Base-by-base conservation (phyloP, 2,888 invertebrate species). In the Myathropa florea region DNA sequence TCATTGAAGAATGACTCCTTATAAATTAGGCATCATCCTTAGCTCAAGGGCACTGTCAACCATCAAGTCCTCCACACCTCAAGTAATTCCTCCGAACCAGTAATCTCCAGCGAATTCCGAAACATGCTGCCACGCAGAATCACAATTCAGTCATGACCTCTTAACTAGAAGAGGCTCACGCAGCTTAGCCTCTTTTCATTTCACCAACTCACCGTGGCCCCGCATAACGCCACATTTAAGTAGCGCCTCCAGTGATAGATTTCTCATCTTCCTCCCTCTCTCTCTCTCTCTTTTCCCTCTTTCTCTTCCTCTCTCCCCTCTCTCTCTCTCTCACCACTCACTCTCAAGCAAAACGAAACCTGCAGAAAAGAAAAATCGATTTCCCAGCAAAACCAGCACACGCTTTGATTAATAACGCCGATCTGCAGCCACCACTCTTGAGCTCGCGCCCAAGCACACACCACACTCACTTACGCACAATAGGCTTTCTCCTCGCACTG, bases 391-490 rank as follows among this genome's bases (percentile, higher is more conserved):
- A 70, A 71, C 23, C 59, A 75, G 55, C 75, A 76, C 67, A 68
- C n/a, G n/a, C 26, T 81, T 84, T 84, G 84, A 84, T 84, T 84
- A 84, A 84, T 81, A 81, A 72, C 72, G 76, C 30, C 67, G 81
- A 72, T 84, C 67, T 76, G 71, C 26, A 67, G 70, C 60, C 59
- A 75, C 73, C 70, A 18, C 53, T 53, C 26, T 12, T 12, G 30
- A 7, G 28, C 28, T 7, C 18, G 4, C 23, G 36, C n/a, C 12
- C 33, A 61, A 57, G 53, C 36, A n/a, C 4, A n/a, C 46, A 6
- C 33, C 70, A 76, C 80, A 84, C 80, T 84, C 21, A 67, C 84
- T 84, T 84, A 84, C 84, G 84, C 84, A 84, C 81, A 84, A 84
- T 76, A 84, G 84, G 81, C 81, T 84, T 84, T 84, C 84, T 84